phyloP scores from a whole-genome alignment of 2,797 vertebrate species.

The Halcyon chelicuti region DNA sequence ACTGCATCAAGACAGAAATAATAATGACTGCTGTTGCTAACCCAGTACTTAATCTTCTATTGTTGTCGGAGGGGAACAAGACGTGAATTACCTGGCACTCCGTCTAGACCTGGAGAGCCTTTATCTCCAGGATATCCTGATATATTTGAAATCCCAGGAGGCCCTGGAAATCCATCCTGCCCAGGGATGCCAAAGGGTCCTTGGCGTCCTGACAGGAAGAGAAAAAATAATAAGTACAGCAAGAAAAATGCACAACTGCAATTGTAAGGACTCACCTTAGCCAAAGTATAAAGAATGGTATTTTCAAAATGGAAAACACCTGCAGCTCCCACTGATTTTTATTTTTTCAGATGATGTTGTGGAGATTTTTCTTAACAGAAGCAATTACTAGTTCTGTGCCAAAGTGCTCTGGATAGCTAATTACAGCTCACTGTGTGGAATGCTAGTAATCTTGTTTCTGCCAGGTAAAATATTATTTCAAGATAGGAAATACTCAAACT shows the following conservation, averaged over 20 bases:
- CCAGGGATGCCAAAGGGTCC: slow-evolving; percentile 85
- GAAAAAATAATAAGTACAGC: not conserved
- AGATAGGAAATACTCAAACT: not conserved
- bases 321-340: not conserved
- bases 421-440: not conserved
- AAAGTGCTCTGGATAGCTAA: not conserved
- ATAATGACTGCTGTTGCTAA: not conserved
- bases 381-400: not conserved
- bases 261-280: not conserved
- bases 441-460: not conserved
- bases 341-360: not conserved
- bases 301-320: slow-evolving; percentile 13
- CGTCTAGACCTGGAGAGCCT: slow-evolving; percentile 84
- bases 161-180: slow-evolving; percentile 81
- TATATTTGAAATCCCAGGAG: slow-evolving; percentile 80
- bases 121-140: slow-evolving; percentile 84
- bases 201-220: slow-evolving; percentile 80
- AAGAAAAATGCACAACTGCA: not conserved
- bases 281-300: not conserved
- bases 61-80: not conserved
- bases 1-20: not conserved
- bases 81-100: slow-evolving; percentile 78
- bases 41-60: not conserved
- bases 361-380: not conserved
- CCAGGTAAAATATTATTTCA: slow-evolving; percentile 2